These are phyloP conservation scores for Muscicapa comitata DNA, from an alignment of 2,797 vertebrate species.

Conservation along the genomic window DNA sequence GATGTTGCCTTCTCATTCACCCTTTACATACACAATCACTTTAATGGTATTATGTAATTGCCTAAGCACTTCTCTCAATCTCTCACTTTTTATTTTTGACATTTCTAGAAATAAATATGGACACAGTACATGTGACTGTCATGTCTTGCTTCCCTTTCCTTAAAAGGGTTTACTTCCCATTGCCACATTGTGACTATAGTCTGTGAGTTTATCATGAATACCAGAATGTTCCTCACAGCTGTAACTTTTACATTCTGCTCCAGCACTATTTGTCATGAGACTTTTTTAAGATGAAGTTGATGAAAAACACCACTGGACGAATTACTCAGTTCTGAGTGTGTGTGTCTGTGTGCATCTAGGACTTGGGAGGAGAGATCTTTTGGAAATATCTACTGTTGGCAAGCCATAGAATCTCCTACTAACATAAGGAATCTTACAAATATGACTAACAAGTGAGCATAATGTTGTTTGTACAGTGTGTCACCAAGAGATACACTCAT, in stretches of 20 bases:
- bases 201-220: background rate
- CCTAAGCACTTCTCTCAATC: background rate
- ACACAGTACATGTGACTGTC: background rate
- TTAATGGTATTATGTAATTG: background rate
- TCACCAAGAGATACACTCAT: constrained; percentile 7
- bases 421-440: background rate
- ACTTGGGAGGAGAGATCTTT: background rate
- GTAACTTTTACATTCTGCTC: background rate
- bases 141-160: background rate
- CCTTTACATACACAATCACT: background rate
- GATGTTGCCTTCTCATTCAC: background rate
- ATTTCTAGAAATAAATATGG: constrained; percentile 31
- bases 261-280: background rate
- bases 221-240: background rate
- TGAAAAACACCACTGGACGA: background rate
- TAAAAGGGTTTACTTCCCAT: background rate
- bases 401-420: constrained; percentile 3
- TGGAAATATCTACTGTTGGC: constrained; percentile 6
- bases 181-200: background rate
- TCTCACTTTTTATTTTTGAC: constrained; percentile 27
- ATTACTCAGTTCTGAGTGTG: constrained; percentile 30
- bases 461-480: background rate
- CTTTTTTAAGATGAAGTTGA: constrained; percentile 42
- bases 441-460: constrained; percentile 49
- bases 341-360: fast-evolving